These are phyloP conservation scores for Eira barbara DNA, from an alignment of 2,113 vertebrate species.

Conservation along the genomic window DNA sequence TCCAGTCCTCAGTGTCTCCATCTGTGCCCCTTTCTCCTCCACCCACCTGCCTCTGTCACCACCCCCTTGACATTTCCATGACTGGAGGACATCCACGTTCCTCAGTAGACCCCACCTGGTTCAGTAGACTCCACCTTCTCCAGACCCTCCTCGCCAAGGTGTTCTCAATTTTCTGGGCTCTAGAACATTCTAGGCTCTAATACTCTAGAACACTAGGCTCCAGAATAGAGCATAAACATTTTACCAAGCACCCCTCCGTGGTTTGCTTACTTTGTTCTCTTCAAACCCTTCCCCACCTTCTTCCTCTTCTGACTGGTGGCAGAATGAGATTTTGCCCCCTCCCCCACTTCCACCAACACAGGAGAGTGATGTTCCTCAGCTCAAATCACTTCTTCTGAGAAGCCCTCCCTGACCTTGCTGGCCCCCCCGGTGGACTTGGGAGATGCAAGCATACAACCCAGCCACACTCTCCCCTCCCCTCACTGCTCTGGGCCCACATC, in stretches of 20 bases:
- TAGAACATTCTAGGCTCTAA: too few species aligned
- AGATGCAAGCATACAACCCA: accelerated
- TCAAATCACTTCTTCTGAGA: not conserved
- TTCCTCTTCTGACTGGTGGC: accelerated
- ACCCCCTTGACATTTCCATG: not conserved
- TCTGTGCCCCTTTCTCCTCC: accelerated
- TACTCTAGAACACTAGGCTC: not conserved
- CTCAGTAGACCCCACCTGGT: not conserved
- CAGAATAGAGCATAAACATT: not conserved
- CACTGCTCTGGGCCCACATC: accelerated
- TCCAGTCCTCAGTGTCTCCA: not conserved
- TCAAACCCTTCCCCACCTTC: too few species aligned
- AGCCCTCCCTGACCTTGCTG: not conserved
- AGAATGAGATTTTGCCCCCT: not conserved
- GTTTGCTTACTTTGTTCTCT: not conserved
- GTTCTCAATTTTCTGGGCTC: not conserved
- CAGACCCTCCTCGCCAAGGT: not conserved
- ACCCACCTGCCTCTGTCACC: not conserved
- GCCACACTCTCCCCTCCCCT: too few species aligned
- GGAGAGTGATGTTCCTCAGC: not conserved
- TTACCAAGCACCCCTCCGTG: not conserved
- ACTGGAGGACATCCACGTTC: not conserved
- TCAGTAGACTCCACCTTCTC: too few species aligned
- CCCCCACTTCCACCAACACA: not conserved
- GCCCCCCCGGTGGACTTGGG: too few species aligned